Evolutionary conservation across 2,888 invertebrate species (phyloP).

Genomic region (Pharmacophagus antenor): DNA sequence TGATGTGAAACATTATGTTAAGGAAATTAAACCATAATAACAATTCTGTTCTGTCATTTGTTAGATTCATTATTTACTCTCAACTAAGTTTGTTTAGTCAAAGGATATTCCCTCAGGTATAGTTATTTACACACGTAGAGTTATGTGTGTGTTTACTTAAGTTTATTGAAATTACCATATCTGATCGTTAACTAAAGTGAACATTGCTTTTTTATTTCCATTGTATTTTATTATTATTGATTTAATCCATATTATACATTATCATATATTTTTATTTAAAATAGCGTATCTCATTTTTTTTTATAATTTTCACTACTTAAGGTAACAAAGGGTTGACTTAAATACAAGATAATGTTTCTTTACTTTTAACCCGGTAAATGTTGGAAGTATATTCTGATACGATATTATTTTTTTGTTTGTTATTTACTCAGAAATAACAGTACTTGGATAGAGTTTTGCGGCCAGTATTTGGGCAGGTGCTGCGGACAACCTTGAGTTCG

Average conservation of each 20-base stretch:
- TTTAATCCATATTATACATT: neutral
- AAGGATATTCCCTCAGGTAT: constrained; percentile 25
- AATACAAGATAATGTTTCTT: too few species aligned
- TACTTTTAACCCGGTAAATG: too few species aligned
- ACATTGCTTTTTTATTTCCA: neutral
- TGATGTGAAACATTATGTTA: neutral
- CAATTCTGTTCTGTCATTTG: constrained; percentile 13
- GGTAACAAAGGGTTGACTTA: too few species aligned
- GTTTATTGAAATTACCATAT: constrained; percentile 23
- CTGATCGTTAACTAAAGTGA: neutral
- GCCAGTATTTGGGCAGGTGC: too few species aligned
- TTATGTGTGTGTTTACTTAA: constrained; percentile 14
- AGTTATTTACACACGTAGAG: constrained; percentile 20
- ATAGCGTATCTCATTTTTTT: too few species aligned
- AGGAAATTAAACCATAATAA: constrained; percentile 22
- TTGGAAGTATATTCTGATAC: too few species aligned
- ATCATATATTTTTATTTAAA: neutral
- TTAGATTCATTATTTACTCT: constrained; percentile 11
- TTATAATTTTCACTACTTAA: too few species aligned
- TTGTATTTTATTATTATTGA: neutral
- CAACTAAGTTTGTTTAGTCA: constrained; percentile 21
- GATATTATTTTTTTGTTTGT: too few species aligned
- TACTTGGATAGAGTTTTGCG: too few species aligned
- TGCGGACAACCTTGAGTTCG: too few species aligned
- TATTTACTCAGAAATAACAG: too few species aligned